These are phyloP conservation scores for Centropus unirufus DNA, from an alignment of 2,113 vertebrate genomes.

Conservation along the genomic window DNA sequence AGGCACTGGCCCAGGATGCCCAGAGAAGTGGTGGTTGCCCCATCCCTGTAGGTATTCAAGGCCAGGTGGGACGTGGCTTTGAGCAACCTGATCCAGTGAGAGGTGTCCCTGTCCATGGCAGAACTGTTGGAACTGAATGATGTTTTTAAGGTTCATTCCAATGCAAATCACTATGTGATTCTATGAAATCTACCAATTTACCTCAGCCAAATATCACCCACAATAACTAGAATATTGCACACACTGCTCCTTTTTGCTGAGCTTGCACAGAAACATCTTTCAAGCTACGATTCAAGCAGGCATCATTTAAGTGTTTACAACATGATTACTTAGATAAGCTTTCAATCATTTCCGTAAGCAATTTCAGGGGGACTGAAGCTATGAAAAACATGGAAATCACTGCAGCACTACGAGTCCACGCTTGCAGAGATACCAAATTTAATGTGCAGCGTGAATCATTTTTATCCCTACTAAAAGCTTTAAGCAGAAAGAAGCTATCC, in stretches of 20 bases:
- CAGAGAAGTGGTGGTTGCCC: no score
- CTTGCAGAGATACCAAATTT: conserved; percentile 1
- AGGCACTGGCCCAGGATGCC: no score
- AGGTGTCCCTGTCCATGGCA: no score
- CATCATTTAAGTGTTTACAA: conserved; percentile 33
- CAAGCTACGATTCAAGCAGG: not conserved
- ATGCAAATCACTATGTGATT: no score
- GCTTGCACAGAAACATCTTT: not conserved
- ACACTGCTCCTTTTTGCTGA: not conserved
- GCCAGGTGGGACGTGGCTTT: no score
- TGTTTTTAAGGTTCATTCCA: no score
- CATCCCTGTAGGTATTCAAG: no score
- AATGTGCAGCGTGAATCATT: conserved; percentile 16
- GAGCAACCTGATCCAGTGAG: no score
- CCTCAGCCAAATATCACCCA: not conserved
- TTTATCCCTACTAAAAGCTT: conserved; percentile 12
- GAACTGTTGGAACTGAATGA: no score
- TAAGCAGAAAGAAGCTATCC: conserved; percentile 18
- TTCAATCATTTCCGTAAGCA: not conserved
- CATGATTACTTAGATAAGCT: not conserved
- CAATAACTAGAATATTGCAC: not conserved
- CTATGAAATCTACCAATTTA: not conserved
- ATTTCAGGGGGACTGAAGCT: not conserved
- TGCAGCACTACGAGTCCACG: accelerated
- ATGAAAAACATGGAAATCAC: not conserved